phyloP scores from a whole-genome alignment of 1,140 invertebrate genomes.

The honey bee (Apis mellifera) region Amel_HAv3.1 CM009942.2:10985501-10986000 shows the following conservation, averaged over 20 bases:
- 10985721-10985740: constrained; percentile 10
- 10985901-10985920: constrained; percentile 29
- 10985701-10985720: too few species aligned
- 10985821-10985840: constrained; percentile 44
- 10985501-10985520: too few species aligned
- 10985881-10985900: constrained; percentile 73
- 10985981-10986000: background rate
- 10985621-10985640: too few species aligned
- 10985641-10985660: too few species aligned
- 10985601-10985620: too few species aligned
- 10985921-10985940: constrained; percentile 65
- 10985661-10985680: too few species aligned
- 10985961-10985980: constrained; percentile 42
- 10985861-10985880: constrained; percentile 74
- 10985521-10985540: too few species aligned
- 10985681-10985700: background rate
- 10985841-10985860: constrained; percentile 73
- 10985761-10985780: constrained; percentile 60
- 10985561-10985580: too few species aligned
- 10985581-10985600: too few species aligned
- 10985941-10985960: constrained; percentile 43
- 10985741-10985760: constrained; percentile 52
- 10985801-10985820: constrained; percentile 48
- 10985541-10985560: too few species aligned
- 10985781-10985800: constrained; percentile 66